Base-by-base conservation (phyloP, 1,140 invertebrate species). In the Drosophila mojavensis region DNA sequence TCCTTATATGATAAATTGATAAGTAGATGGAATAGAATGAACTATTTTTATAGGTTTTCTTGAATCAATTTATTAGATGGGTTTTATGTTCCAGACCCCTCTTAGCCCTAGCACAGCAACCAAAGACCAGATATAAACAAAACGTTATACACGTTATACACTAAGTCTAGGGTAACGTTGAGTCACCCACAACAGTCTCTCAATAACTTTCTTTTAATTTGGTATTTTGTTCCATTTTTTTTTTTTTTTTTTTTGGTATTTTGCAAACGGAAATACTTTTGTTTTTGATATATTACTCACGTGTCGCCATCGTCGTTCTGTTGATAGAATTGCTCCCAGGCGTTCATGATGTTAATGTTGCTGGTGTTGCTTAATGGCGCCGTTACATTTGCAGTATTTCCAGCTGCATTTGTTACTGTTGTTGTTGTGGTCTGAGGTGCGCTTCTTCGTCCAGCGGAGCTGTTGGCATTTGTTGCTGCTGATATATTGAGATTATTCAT, bases 251-350 rank as follows among this genome's bases (percentile, higher is more conserved):
- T 83, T 75, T 72, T 43, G 68, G 70, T 60, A 66, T 67, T 66
- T 79, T 77, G 39, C 17, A 58, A 73, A 39, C 59, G 71, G 77
- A 83, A 79, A 79, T 75, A 56, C 55, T 65, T 65, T 13, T 39
- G 36, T 39, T 39, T 39, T 39, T 15, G 2, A 6, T 48, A 4
- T 48, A 10, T 48, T 66, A 95, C 95, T 95, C 93, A 96, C 95
- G 95, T 96, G 86, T 96, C 95, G 48, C 95, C 95, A 75, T 96
- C 95, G 63, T 95, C 94, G 81, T 96, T 95, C 76, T 95, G 94
- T 66, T 93, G 91, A 81, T 94, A 95, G 65, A 94, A 95, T 72
- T 94, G 89, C 91, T 94, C 92, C 93, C 94, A 94, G 36, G 93
- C 83, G 30, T 78, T 92, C 53, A 83, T 78, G 17, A 78, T 78